Conservation (phyloP, 2,797 vertebrate genomes). For the Siniperca obscura region DNA sequence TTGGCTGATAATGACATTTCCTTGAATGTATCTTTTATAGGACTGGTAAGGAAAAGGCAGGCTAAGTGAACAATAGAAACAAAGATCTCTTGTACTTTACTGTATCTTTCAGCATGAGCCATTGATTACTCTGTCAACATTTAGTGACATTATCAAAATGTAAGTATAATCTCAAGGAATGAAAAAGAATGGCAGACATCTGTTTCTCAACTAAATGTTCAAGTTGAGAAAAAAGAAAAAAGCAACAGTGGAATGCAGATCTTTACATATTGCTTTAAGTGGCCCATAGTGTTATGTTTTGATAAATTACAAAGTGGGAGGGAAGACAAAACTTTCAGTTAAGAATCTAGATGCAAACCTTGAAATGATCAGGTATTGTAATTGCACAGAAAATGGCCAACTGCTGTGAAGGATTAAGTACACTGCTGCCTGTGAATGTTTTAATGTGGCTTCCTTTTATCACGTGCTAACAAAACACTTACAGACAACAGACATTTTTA, state of each 20-base stretch:
- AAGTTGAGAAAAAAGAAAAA: slow-evolving; percentile 1
- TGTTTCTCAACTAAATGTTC: slow-evolving; percentile 15
- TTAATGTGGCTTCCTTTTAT: slow-evolving; percentile 35
- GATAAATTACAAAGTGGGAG: slow-evolving; percentile 34
- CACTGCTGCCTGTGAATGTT: slow-evolving; percentile 56
- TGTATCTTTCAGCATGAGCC: slow-evolving; percentile 15
- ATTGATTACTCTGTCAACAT: slow-evolving; percentile 25
- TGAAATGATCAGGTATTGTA: slow-evolving; percentile 27
- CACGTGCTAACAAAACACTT: slow-evolving; percentile 24
- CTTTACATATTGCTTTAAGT: slow-evolving; percentile 71
- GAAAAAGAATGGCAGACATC: slow-evolving; percentile 32
- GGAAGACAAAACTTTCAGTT: slow-evolving; percentile 25
- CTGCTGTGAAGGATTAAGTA: slow-evolving; percentile 12
- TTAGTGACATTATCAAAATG: slow-evolving; percentile 37
- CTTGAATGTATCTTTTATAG: slow-evolving; percentile 27
- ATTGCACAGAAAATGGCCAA: slow-evolving; percentile 30
- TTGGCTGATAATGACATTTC: slow-evolving; percentile 72
- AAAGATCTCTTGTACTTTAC: slow-evolving; percentile 26
- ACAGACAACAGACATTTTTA: background rate
- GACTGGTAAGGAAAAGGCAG: slow-evolving; percentile 34
- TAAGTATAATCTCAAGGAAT: slow-evolving; percentile 56
- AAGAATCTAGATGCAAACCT: slow-evolving; percentile 23
- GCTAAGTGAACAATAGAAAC: slow-evolving; percentile 34
- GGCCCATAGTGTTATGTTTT: slow-evolving; percentile 32
- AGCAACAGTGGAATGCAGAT: slow-evolving; percentile 34